Evolutionary conservation across 1,140 invertebrate species (phyloP).

Genomic region (Bombus difficillimus): DNA sequence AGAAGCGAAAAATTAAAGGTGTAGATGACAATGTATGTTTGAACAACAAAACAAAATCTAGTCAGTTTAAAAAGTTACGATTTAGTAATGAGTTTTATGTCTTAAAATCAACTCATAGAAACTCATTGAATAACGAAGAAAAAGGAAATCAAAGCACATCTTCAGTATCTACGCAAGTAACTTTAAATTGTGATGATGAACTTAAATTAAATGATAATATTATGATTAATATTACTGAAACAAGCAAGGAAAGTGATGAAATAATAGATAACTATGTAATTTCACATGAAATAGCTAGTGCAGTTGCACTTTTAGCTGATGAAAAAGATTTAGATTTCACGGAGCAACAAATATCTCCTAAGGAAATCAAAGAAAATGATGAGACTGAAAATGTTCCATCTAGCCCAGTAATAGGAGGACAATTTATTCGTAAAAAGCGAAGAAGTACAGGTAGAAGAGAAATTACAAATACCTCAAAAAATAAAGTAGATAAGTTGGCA

Average conservation of each 20-base stretch:
- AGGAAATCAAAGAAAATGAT: conserved; percentile 10
- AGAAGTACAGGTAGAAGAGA: conserved; percentile 9
- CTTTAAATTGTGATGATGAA: not conserved
- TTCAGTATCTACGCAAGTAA: not conserved
- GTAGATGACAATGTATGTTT: conserved; percentile 66
- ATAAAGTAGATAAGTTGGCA: not conserved
- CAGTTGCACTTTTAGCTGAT: conserved; percentile 67
- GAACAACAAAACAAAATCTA: conserved; percentile 23
- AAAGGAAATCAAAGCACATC: not conserved
- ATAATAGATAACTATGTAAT: conserved; percentile 4
- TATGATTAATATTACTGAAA: not conserved
- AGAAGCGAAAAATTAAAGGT: conserved; percentile 49
- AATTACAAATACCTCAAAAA: not conserved
- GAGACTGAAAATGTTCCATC: not conserved
- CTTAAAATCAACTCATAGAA: conserved; percentile 65
- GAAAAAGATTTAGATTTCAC: conserved; percentile 50
- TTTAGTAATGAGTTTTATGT: conserved; percentile 61
- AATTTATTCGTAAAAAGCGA: conserved; percentile 31
- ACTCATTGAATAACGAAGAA: conserved; percentile 36
- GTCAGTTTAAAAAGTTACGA: conserved; percentile 69
- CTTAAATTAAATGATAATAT: not conserved
- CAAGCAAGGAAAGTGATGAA: not conserved
- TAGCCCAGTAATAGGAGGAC: conserved; percentile 56
- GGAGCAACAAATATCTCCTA: not conserved
- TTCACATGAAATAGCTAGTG: conserved; percentile 59